Evolutionary conservation across 2,888 invertebrate species (phyloP).

Genomic region (Dicyrtoma fusca): DNA sequence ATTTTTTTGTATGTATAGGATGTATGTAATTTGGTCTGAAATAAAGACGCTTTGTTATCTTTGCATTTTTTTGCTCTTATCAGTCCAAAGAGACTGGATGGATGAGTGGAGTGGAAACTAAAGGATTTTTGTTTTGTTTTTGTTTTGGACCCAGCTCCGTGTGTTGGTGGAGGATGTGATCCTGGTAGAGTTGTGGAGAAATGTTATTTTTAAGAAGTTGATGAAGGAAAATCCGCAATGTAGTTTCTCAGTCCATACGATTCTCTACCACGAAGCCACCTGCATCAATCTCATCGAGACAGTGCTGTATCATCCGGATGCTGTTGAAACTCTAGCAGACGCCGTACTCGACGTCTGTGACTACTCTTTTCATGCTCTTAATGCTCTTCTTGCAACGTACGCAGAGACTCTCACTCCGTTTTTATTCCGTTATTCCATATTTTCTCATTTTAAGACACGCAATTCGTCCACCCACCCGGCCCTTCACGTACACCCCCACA

Average conservation of each 20-base stretch:
- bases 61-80: too few relatives aligned
- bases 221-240: constrained; percentile 62
- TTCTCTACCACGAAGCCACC: constrained; percentile 77
- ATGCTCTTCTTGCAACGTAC: constrained; percentile 44
- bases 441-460: not conserved
- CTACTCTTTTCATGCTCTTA: constrained; percentile 60
- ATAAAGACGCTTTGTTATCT: too few relatives aligned
- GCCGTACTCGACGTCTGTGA: constrained; percentile 78
- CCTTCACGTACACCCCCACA: too few relatives aligned
- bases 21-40: too few relatives aligned
- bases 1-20: too few relatives aligned
- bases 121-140: too few relatives aligned
- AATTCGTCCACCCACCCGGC: not conserved
- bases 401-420: not conserved
- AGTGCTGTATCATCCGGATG: constrained; percentile 77
- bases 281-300: constrained; percentile 80
- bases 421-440: not conserved
- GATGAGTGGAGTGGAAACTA: too few relatives aligned
- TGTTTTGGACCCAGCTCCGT: too few relatives aligned
- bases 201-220: constrained; percentile 78
- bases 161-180: constrained; percentile 81
- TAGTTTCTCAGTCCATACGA: constrained; percentile 59
- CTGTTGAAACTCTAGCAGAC: constrained; percentile 77
- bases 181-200: constrained; percentile 81
- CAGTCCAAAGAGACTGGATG: too few relatives aligned